Base-by-base conservation (phyloP, 2,113 vertebrate species). In the Callorhinus ursinus region DNA sequence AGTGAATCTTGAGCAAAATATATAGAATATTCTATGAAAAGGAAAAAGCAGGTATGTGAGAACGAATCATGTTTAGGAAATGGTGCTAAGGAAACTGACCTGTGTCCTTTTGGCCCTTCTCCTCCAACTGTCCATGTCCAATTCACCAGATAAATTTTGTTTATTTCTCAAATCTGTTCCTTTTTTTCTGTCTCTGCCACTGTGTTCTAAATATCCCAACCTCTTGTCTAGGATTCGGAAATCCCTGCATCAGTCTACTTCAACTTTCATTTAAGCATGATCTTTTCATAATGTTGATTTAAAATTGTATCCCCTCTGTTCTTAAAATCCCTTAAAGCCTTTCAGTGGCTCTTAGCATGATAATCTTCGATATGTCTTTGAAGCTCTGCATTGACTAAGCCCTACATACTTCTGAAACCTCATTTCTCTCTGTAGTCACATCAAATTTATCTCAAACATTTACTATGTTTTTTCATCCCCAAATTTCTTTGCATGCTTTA, bases 211-310 rank as follows among this genome's bases (percentile, higher is more conserved):
- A 85, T 80, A 59, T 28, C 4, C 13, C 14, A 67, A 19, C 49
- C 31, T 86, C 9, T 85, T 57, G 4, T 36, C 21, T 77, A 63
- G 11, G 2, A 86, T 31, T 81, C 14, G 53, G 42, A 65, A 95
- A 39, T 93, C 63, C 53, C 28, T 63, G 9, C 22, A 65, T 59
- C 15, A 93, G 74, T 8, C 12, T 9, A 28, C 39, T 31, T 91
- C 33, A 77, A 42, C n/a, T 59, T 83, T 76, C 7, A 93, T 67
- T 61, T 87, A 90, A 69, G 12, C 13, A 57, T 15, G 14, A 46
- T 46, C 18, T 10, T 95, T 93, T 82, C 39, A 46, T 59, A 76
- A 87, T n/a, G 76, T 81, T 93, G 51, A 87, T 69, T 49, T 88
- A 28, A 91, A 83, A 83, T 79, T 31, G 5, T 39, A 46, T 69